Evolutionary conservation across 2,797 vertebrate species (phyloP).

Genomic region (Channallabes apus): DNA sequence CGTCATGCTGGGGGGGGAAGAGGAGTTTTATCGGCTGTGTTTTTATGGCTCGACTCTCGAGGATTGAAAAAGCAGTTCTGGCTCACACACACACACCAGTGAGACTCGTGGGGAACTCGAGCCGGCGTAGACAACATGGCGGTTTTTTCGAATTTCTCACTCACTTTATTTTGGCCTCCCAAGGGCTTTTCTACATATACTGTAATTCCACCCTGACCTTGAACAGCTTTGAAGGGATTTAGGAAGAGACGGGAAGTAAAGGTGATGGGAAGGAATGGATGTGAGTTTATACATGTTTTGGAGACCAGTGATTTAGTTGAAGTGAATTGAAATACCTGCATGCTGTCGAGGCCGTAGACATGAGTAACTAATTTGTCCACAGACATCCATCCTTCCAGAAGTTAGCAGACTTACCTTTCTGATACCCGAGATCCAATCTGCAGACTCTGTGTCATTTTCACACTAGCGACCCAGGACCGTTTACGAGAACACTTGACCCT

Average conservation of each 20-base stretch:
- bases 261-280: background rate
- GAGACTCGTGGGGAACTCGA: background rate
- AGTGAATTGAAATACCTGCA: too few species aligned
- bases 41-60: slow-evolving; percentile 6
- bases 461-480: too few species aligned
- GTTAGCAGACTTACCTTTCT: too few species aligned
- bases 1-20: slow-evolving; percentile 30
- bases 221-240: background rate
- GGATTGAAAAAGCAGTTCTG: background rate
- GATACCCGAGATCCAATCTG: too few species aligned
- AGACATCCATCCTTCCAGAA: too few species aligned
- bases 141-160: background rate
- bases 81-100: background rate
- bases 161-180: background rate
- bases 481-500: too few species aligned
- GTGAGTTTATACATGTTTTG: background rate
- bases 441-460: too few species aligned
- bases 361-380: too few species aligned
- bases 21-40: slow-evolving; percentile 2
- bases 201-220: background rate
- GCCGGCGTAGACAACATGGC: too few species aligned
- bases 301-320: too few species aligned
- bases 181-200: background rate
- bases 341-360: too few species aligned
- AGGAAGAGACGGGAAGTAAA: background rate